Evolutionary conservation across 2,113 vertebrate species (phyloP).

Genomic region (Peromyscus polionotus): DNA sequence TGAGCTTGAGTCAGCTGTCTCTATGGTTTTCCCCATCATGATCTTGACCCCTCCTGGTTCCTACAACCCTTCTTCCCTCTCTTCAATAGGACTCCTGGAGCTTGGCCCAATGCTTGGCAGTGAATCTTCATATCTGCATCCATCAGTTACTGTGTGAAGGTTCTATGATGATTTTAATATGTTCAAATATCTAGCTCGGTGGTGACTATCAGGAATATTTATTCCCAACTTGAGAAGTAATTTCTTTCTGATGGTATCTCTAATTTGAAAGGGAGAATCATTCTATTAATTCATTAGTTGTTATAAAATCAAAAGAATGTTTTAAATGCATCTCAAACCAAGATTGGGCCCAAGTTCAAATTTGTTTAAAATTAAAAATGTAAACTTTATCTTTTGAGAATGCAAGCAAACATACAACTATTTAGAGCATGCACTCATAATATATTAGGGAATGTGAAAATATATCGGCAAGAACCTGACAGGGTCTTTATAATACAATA

Average conservation of each 20-base stretch:
- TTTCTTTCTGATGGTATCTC: background rate
- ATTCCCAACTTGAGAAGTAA: background rate
- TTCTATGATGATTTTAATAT: background rate
- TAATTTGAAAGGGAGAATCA: background rate
- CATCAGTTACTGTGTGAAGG: no score
- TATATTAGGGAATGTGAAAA: conserved; percentile 57
- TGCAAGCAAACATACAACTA: conserved; percentile 11
- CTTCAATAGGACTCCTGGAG: no score
- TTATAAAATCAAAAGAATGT: background rate
- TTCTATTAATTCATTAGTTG: background rate
- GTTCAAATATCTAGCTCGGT: background rate
- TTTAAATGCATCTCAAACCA: background rate
- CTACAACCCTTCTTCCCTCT: no score
- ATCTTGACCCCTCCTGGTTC: no score
- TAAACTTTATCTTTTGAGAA: conserved; percentile 32
- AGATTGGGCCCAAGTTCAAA: background rate
- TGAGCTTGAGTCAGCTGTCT: no score
- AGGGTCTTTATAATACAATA: conserved; percentile 68
- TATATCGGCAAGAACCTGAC: conserved; percentile 37
- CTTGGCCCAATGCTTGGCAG: no score
- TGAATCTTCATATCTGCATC: no score
- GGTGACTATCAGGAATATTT: fast-evolving
- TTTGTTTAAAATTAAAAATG: conserved; percentile 17
- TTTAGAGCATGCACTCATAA: conserved; percentile 49
- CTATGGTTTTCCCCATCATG: no score